phyloP scores from a whole-genome alignment of 1,140 invertebrate species.

The Zaprionus ornatus region DNA sequence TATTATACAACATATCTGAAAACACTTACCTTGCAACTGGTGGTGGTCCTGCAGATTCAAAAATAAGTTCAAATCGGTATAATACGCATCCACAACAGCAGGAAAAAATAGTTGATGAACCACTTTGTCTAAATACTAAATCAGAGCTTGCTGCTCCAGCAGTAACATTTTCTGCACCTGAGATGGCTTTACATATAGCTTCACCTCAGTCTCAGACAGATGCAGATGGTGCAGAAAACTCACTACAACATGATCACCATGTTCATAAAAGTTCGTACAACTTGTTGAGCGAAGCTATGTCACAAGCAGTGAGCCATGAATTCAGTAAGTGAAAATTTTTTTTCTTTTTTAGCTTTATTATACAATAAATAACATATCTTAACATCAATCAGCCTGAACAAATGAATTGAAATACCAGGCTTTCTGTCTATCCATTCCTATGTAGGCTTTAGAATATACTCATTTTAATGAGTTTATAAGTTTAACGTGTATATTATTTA shows the following conservation, averaged over 20 bases:
- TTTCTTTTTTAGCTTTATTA: background rate
- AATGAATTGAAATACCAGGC: no score
- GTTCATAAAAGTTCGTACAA: constrained; percentile 76
- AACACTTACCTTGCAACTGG: background rate
- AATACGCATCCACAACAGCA: background rate
- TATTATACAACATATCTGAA: constrained; percentile 3
- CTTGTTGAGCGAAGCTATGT: constrained; percentile 83
- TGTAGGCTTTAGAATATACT: no score
- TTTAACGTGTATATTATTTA: no score
- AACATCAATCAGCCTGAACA: no score
- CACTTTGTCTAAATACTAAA: background rate
- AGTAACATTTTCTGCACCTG: background rate
- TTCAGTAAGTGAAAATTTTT: constrained; percentile 77
- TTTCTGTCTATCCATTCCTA: no score
- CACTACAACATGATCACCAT: constrained; percentile 6
- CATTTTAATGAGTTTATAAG: no score
- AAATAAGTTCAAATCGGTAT: background rate
- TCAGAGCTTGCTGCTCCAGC: background rate
- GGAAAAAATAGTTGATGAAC: background rate
- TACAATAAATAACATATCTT: no score
- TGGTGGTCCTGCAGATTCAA: background rate
- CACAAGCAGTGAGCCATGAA: constrained; percentile 84
- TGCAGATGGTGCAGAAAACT: constrained; percentile 6
- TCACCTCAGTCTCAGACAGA: background rate
- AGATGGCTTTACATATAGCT: background rate